These are phyloP conservation scores for Sarcophaga subvicina DNA, from an alignment of 2,888 invertebrate species.

Conservation along the genomic window DNA sequence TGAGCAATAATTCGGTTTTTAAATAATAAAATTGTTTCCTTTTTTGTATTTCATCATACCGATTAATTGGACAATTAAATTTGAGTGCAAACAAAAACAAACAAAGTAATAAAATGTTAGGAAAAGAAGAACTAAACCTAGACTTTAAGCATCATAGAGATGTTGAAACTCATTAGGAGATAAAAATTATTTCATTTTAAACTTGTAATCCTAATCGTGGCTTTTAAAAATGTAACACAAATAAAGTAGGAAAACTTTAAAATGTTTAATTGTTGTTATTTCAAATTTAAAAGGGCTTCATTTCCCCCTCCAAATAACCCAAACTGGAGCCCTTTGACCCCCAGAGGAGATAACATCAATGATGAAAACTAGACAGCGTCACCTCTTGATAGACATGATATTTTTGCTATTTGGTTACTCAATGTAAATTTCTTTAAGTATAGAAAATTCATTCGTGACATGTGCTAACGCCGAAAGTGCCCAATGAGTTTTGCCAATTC, in stretches of 20 bases:
- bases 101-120: neutral
- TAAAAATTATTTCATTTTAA: conserved; percentile 2
- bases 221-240: neutral
- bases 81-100: conserved; percentile 1
- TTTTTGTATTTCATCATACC: conserved; percentile 42
- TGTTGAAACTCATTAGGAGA: conserved; percentile 23
- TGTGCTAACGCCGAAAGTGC: no score
- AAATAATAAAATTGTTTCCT: conserved; percentile 10
- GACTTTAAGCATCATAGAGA: neutral
- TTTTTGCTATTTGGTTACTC: no score
- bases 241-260: neutral
- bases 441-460: no score
- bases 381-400: no score
- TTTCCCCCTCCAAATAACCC: no score
- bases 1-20: neutral
- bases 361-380: no score
- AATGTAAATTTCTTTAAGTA: no score
- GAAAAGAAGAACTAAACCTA: neutral
- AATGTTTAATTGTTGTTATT: neutral
- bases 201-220: neutral
- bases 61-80: conserved; percentile 51
- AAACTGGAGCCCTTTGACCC: no score
- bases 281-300: no score
- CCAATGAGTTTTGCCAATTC: no score
- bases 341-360: no score